Evolutionary conservation across 1,140 invertebrate genomes (phyloP).

Genomic region (Magallana angulata): DNA sequence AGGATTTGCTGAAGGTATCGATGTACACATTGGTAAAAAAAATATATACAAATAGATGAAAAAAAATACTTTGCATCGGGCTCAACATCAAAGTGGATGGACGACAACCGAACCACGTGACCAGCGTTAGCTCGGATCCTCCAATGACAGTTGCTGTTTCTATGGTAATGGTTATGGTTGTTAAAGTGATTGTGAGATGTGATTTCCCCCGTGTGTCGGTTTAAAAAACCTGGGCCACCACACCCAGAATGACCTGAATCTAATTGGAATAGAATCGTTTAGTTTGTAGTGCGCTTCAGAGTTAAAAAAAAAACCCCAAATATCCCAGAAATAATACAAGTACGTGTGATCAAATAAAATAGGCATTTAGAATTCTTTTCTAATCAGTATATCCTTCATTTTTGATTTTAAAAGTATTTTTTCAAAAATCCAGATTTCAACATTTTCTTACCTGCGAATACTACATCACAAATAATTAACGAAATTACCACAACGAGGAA

Average conservation of each 20-base stretch:
- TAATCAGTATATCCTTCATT: too few species aligned
- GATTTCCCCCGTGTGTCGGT: conserved; percentile 7
- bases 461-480: not conserved
- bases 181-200: conserved; percentile 37
- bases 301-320: too few species aligned
- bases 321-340: too few species aligned
- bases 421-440: too few species aligned
- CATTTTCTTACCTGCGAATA: not conserved
- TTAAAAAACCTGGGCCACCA: conserved; percentile 44
- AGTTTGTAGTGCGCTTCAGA: not conserved
- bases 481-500: not conserved
- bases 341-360: too few species aligned
- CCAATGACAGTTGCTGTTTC: conserved; percentile 52
- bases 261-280: not conserved
- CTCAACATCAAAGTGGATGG: conserved; percentile 49
- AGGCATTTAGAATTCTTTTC: too few species aligned
- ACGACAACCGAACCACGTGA: conserved; percentile 47
- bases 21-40: too few species aligned
- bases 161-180: conserved; percentile 16
- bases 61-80: conserved; percentile 45
- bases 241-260: conserved; percentile 56
- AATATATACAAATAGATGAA: too few species aligned
- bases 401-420: too few species aligned
- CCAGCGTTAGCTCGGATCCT: conserved; percentile 46
- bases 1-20: too few species aligned